Evolutionary conservation across 2,888 invertebrate species (phyloP), one percentile per base, ranked within the genome.

Genomic region (Melikaiella ostensackeni): DNA sequence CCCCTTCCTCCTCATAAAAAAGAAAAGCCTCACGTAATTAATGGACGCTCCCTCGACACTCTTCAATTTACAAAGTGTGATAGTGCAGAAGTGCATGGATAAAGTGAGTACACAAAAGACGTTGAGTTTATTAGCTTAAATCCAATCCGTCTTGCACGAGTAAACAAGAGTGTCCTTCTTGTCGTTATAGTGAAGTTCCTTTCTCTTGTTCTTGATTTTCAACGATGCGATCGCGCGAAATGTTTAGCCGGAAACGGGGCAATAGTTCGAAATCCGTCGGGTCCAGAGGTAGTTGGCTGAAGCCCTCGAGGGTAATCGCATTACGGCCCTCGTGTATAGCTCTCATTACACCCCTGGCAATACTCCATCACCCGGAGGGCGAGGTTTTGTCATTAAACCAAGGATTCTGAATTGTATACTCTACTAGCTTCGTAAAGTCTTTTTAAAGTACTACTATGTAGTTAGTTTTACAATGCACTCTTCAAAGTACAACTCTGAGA

Each of bases 301-400:
- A 91, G 90, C 91, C 91, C 88, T 87, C 85, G 86, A 87, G 88
- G 87, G 86, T 90, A 91, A 91, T 91, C 90, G 90, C 88, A 90
- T 91, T 91, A 91, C 84, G 84, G 84, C 86, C 88, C 87, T 87
- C 85, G 84, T 84, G 86, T 85, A 87, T 83, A 84, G 87, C 85
- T 87, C 87, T 84, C 84, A 88, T 89, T 86, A 88, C 87, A 85
- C 82, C 84, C 85, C 86, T 80, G 82, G 82, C 83, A 81, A 77
- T 79, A 78, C 82, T 83, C 80, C 62, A 81, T 82, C 80, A 82
- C 82, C 57, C 77, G 70, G 66, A 38, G 79, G 75, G 79, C 77
- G 79, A 80, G 83, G 80, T 84, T 84, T 82, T 83, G 81, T 81
- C 83, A 82, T 78, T 80, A 80, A 77, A 80, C 73, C 75, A 50